Evolutionary conservation across 2,888 invertebrate species (phyloP).

Genomic region (Phyto melanocephala): DNA sequence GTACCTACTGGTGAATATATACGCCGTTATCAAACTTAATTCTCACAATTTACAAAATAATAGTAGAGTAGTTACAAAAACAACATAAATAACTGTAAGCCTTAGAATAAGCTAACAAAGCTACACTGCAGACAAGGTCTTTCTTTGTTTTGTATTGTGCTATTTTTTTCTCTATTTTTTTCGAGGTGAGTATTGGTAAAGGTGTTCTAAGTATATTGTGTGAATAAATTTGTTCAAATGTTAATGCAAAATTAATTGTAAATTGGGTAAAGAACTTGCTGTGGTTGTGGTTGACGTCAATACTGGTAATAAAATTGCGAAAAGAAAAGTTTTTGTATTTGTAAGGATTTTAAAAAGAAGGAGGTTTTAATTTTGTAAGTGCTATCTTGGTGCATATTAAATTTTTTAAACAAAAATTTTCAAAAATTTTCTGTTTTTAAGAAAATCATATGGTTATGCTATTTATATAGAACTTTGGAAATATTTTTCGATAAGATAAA

Average conservation of each 20-base stretch:
- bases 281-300: background rate
- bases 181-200: background rate
- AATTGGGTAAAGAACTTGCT: background rate
- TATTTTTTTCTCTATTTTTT: background rate
- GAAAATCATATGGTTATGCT: too few species aligned
- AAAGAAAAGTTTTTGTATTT: too few species aligned
- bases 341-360: too few species aligned
- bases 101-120: background rate
- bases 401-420: too few species aligned
- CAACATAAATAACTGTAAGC: background rate
- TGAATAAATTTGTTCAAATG: background rate
- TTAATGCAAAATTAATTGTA: constrained; percentile 31
- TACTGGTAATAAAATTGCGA: background rate
- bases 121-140: background rate
- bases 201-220: background rate
- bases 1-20: background rate
- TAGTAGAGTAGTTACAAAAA: background rate
- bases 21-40: constrained; percentile 13
- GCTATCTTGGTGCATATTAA: too few species aligned
- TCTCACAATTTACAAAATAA: constrained; percentile 6
- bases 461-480: too few species aligned
- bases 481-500: too few species aligned
- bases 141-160: too few species aligned
- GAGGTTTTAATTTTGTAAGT: too few species aligned
- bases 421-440: too few species aligned